These are phyloP conservation scores for Cassiopea xamachana DNA, from an alignment of 30 jellyfish, hydroid and myxozoan genomes.

Conservation along the genomic window DNA sequence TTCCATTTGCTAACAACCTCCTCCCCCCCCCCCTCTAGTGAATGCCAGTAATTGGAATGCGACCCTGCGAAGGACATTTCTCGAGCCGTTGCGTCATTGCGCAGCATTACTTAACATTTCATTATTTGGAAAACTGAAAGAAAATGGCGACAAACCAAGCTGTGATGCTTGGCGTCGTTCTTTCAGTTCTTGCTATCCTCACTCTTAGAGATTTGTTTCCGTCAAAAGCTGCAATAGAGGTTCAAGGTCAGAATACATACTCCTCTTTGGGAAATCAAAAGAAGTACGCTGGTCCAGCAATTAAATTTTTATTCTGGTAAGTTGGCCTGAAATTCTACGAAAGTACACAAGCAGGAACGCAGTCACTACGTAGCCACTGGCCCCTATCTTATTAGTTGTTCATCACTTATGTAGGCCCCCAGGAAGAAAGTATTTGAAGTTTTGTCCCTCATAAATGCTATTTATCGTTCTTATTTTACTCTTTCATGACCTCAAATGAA, in stretches of 20 bases:
- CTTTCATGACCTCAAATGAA: neutral
- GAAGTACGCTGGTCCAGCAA: conserved; percentile 76
- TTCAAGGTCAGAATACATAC: conserved; percentile 57
- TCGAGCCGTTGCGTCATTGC: neutral
- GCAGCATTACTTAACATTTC: neutral
- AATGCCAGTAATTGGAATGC: neutral
- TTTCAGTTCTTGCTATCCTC: conserved; percentile 69
- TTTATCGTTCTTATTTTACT: neutral
- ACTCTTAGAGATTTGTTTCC: conserved; percentile 79
- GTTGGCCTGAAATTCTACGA: neutral
- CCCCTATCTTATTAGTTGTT: too few relatives aligned
- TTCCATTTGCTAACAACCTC: too few relatives aligned
- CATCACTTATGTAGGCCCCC: too few relatives aligned
- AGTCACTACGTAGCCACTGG: too few relatives aligned
- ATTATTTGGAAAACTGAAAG: neutral
- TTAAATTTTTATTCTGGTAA: conserved; percentile 76
- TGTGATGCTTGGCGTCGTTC: conserved; percentile 75
- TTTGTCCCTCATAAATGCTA: too few relatives aligned
- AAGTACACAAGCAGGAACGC: too few relatives aligned
- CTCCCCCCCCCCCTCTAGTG: too few relatives aligned
- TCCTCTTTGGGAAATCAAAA: conserved; percentile 40
- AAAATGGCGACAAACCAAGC: conserved; percentile 80
- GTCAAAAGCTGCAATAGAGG: conserved; percentile 38
- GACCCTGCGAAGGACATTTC: too few relatives aligned
- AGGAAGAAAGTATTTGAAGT: too few relatives aligned